Percentiles rank a stretch among this genome's conserved stretches.
Evolutionary conservation across 2,113 vertebrate genomes (phyloP).

Genomic region (Sinosuthora webbiana): DNA sequence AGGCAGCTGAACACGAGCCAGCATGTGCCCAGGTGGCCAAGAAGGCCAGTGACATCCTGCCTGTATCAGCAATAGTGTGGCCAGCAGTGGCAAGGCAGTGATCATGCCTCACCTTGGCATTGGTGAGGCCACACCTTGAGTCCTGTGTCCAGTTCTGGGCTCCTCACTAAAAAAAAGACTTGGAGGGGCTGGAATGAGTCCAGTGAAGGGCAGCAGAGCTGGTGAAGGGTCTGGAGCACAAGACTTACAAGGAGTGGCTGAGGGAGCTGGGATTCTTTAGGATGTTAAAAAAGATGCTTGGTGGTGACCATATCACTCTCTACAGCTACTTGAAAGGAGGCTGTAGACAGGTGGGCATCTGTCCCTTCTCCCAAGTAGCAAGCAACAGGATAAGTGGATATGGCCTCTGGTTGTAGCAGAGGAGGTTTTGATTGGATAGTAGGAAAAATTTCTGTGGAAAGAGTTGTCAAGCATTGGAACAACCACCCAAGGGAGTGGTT

Average conservation of each 20-base stretch:
- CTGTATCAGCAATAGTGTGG: background rate
- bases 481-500: background rate
- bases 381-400: background rate
- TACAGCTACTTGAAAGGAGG: background rate
- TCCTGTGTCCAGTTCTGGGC: background rate
- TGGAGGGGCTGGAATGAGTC: background rate
- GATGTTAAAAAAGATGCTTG: background rate
- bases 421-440: background rate
- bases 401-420: background rate
- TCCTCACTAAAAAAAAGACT: background rate
- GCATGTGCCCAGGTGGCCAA: background rate
- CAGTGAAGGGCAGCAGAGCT: background rate
- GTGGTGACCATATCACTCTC: background rate
- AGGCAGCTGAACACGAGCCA: background rate
- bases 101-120: background rate
- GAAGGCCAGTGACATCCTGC: background rate
- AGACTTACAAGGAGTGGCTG: background rate
- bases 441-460: background rate
- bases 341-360: too few relatives aligned
- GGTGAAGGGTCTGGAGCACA: background rate
- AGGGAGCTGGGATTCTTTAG: background rate
- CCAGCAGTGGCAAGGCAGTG: background rate
- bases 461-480: background rate
- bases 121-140: rapidly evolving
- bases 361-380: background rate